These are phyloP conservation scores for Physella acuta DNA, from an alignment of 1,140 invertebrate genomes.

Conservation along the genomic window DNA sequence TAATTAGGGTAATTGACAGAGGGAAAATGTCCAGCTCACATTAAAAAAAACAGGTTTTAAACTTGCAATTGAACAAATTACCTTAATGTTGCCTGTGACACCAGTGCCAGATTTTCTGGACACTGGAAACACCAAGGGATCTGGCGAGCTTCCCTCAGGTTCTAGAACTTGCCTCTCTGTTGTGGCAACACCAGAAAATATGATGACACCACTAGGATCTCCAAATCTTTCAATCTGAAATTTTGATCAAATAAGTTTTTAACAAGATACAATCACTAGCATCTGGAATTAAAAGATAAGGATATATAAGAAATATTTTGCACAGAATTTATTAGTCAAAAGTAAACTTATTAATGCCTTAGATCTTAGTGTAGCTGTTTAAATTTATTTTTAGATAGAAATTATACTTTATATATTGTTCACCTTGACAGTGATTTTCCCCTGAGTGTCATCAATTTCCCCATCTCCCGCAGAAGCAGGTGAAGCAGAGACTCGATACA, in stretches of 20 bases:
- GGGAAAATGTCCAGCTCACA: too few species aligned
- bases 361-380: too few species aligned
- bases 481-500: slow-evolving; percentile 39
- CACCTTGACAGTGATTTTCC: slow-evolving; percentile 46
- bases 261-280: too few species aligned
- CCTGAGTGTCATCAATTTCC: slow-evolving; percentile 41
- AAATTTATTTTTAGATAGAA: too few species aligned
- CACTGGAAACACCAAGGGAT: slow-evolving; percentile 45
- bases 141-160: slow-evolving; percentile 34
- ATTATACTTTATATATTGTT: too few species aligned
- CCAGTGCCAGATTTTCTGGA: slow-evolving; percentile 40
- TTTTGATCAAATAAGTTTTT: background rate
- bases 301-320: too few species aligned
- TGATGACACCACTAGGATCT: slow-evolving; percentile 53
- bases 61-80: too few species aligned
- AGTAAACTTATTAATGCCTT: too few species aligned
- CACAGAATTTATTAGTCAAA: too few species aligned
- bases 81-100: slow-evolving; percentile 42
- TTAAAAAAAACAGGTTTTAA: too few species aligned
- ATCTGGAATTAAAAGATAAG: too few species aligned
- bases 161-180: slow-evolving; percentile 41
- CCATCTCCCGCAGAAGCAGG: slow-evolving; percentile 41
- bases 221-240: slow-evolving; percentile 53
- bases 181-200: slow-evolving; percentile 41
- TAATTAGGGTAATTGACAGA: too few species aligned